A percentile compares a stretch with the other conserved stretches of the same genome.
Evolutionary conservation across 2,113 vertebrate genomes (phyloP).

Genomic region (Pleuronectes platessa): DNA sequence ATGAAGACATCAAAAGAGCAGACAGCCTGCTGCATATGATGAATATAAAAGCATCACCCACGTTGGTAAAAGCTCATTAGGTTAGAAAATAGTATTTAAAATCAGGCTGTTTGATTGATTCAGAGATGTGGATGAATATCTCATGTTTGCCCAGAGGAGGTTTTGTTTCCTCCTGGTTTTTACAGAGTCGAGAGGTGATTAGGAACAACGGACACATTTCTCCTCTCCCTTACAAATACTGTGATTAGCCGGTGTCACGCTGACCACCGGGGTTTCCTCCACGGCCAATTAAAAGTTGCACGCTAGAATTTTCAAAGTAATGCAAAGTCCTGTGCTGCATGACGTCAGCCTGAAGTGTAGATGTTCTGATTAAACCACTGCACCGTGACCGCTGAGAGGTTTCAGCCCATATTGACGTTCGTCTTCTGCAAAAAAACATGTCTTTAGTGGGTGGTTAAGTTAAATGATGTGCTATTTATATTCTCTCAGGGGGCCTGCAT

Average conservation of each 20-base stretch:
- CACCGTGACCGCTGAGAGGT: slow-evolving; percentile 34
- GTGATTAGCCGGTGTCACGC: slow-evolving; percentile 44
- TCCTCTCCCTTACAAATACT: slow-evolving; percentile 45
- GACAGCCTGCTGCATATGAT: slow-evolving; percentile 26
- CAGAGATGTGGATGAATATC: slow-evolving; percentile 22
- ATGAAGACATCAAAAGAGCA: slow-evolving; percentile 37
- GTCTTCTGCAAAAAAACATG: slow-evolving; percentile 11
- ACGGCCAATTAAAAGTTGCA: slow-evolving; percentile 58
- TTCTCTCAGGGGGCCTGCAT: slow-evolving; percentile 5
- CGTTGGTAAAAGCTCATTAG: slow-evolving; percentile 25
- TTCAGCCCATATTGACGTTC: slow-evolving; percentile 21
- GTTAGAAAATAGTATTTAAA: slow-evolving; percentile 27
- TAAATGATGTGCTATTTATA: slow-evolving; percentile 31
- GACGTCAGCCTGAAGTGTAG: neutral
- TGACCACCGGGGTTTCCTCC: slow-evolving; percentile 41
- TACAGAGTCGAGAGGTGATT: slow-evolving; percentile 21
- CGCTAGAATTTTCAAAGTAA: slow-evolving; percentile 22
- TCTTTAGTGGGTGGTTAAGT: slow-evolving; percentile 5
- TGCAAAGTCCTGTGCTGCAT: slow-evolving; percentile 16
- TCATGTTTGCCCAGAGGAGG: slow-evolving; percentile 20
- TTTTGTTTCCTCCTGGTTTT: slow-evolving; percentile 24
- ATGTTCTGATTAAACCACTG: slow-evolving; percentile 36
- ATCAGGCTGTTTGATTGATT: slow-evolving; percentile 36
- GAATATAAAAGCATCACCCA: slow-evolving; percentile 34
- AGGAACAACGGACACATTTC: slow-evolving; percentile 34